These are phyloP conservation scores for Amorpha juglandis DNA, from an alignment of 2,888 invertebrate species.

Conservation along the genomic window DNA sequence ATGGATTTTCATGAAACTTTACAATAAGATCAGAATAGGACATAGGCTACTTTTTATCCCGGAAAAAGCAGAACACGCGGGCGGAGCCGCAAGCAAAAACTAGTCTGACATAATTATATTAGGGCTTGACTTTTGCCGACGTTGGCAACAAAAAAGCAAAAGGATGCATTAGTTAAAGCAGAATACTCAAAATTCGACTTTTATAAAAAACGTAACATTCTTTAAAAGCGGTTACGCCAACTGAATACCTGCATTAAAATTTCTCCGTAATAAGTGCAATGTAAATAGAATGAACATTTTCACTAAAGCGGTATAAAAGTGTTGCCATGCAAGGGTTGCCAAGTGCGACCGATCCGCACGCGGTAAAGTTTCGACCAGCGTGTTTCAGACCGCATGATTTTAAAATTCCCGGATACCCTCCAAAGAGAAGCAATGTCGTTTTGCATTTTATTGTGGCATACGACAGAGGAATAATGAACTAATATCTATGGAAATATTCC, in stretches of 20 bases:
- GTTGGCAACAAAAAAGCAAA: background rate
- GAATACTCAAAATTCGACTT: background rate
- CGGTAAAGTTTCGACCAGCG: background rate
- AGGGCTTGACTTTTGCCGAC: too few relatives aligned
- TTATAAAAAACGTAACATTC: background rate
- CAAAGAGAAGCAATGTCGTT: slow-evolving; percentile 36
- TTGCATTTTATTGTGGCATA: slow-evolving; percentile 49
- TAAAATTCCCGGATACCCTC: slow-evolving; percentile 40
- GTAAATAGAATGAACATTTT: slow-evolving; percentile 24
- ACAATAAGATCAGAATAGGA: too few relatives aligned
- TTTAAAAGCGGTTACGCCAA: background rate
- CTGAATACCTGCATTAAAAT: background rate
- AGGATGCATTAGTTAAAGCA: background rate
- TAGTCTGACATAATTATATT: too few relatives aligned
- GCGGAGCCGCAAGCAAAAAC: too few relatives aligned
- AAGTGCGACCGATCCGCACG: slow-evolving; percentile 10
- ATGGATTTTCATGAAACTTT: too few relatives aligned
- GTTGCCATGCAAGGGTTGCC: slow-evolving; percentile 22
- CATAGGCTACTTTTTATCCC: too few relatives aligned
- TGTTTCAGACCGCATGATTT: slow-evolving; percentile 33
- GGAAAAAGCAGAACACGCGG: too few relatives aligned
- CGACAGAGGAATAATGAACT: slow-evolving; percentile 38
- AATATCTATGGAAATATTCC: slow-evolving; percentile 48
- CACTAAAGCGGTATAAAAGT: background rate
- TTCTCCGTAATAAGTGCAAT: slow-evolving; percentile 1